Percentiles rank a stretch among this genome's conserved stretches.
Conservation (phyloP, 2,113 vertebrate species). For the Phylloscopus trochilus region DNA sequence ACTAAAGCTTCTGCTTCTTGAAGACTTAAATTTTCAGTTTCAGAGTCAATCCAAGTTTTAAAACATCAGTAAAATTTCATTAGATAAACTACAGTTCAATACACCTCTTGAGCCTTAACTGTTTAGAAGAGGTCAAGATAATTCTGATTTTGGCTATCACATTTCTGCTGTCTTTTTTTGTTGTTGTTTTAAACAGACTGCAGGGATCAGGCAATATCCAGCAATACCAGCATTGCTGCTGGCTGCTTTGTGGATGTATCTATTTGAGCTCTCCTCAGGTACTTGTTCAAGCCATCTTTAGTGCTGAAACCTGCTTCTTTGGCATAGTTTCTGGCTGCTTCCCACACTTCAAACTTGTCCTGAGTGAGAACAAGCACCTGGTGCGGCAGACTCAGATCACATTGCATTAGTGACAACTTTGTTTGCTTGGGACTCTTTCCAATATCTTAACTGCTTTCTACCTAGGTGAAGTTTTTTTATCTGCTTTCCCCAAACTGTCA, state of each 20-base stretch:
- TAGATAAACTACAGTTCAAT: not conserved
- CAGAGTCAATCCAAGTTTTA: not conserved
- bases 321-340: not conserved
- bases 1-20: not conserved
- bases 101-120: not conserved
- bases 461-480: not conserved
- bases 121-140: not conserved
- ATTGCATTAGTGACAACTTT: not conserved
- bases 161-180: not conserved
- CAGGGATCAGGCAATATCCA: not conserved
- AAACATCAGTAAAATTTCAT: not conserved
- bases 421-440: not conserved
- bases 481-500: not conserved
- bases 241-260: not conserved
- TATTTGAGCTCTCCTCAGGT: not conserved
- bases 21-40: not conserved
- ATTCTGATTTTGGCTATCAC: not conserved
- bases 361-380: fast-evolving
- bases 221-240: not conserved
- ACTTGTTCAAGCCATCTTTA: not conserved
- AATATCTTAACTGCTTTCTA: not conserved
- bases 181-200: not conserved
- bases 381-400: not conserved
- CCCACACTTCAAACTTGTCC: not conserved
- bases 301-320: not conserved